Base-by-base conservation (phyloP, 2,113 vertebrate genomes). In the Prochilodus magdalenae region DNA sequence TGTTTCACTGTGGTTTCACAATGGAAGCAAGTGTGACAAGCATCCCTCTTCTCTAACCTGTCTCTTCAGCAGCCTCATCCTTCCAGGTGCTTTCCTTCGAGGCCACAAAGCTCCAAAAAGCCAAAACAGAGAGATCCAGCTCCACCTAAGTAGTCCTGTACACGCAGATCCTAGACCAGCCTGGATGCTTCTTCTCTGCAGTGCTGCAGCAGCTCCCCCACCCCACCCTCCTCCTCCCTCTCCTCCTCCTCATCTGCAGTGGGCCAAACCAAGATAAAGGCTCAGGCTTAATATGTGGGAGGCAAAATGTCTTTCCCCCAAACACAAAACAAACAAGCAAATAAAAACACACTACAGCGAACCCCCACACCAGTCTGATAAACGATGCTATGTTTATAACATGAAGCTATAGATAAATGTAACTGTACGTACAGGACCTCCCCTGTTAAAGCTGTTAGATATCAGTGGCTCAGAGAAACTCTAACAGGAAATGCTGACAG, bases 181-280 rank as follows among this genome's bases (percentile, higher is more conserved):
- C 55, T 55, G 40, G 69, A 20, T 16, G 24, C 36, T 66, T 73
- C 63, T 77, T 22, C 71, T 66, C 80, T 85, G 83, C 83, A 85
- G 79, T 76, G 65, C 27, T 57, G 80, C 73, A 73, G 57, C 67
- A 81, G 8, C 33, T 60, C 7, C 57, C 44, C 66, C 36, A 22
- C 83, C 73, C 74, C 36, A 33, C 65, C 63, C 49, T 59, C 15
- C 69, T 24, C 70, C 40, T 20, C 66, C 47, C 70, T 30, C 55
- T 29, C 66, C 57, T 26, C 13, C 40, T 24, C 33, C 8, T 26
- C 53, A 15, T 49, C 30, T 63, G 55, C 80, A 75, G 65, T 78
- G 29, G 57, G 15, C n/a, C 12, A 20, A 77, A 85, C 69, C 60
- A 75, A 73, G 2, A 16, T 12, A 59, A 26, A 8, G 22, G 44